Conservation (phyloP, 2,797 vertebrate genomes). For the Ceyx erithaca region DNA sequence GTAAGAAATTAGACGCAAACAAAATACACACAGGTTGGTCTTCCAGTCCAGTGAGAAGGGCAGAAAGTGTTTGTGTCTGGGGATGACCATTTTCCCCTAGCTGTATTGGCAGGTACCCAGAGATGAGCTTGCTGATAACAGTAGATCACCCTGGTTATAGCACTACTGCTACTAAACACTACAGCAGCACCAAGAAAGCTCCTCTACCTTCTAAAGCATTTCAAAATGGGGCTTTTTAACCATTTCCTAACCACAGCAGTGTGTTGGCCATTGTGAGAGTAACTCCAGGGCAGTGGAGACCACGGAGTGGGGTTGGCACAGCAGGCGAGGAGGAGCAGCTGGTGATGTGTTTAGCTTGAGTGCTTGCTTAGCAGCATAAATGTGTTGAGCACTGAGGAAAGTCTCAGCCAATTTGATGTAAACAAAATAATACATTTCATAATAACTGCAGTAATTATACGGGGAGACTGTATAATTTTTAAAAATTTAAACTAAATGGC, state of each 20-base stretch:
- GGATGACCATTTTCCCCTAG: background rate
- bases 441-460: background rate
- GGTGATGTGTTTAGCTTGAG: background rate
- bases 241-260: background rate
- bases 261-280: background rate
- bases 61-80: background rate
- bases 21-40: background rate
- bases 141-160: background rate
- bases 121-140: background rate
- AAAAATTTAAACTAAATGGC: conserved; percentile 18
- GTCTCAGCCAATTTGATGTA: background rate
- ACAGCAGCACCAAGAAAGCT: background rate
- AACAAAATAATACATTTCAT: conserved; percentile 10
- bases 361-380: background rate
- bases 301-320: background rate
- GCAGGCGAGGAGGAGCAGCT: background rate
- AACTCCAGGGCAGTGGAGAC: background rate
- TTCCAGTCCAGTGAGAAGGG: background rate
- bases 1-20: background rate
- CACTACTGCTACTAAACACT: background rate
- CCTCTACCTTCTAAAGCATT: background rate
- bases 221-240: background rate
- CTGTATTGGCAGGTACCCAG: accelerated
- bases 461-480: background rate
- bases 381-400: background rate